These are phyloP conservation scores for Ectropis grisescens DNA, from an alignment of 1,140 invertebrate genomes.

Conservation along the genomic window DNA sequence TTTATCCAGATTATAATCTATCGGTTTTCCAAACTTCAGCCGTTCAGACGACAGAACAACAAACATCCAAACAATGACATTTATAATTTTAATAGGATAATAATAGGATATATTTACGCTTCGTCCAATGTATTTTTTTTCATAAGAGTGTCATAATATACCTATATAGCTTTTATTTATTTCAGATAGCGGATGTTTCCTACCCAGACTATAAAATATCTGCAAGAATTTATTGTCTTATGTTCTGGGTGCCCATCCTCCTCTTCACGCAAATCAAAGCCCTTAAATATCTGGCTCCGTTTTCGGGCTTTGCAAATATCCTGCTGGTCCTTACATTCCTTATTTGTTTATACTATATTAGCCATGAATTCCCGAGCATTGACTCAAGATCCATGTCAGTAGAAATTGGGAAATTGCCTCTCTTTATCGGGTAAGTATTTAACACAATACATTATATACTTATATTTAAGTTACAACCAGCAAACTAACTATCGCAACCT, in stretches of 20 bases:
- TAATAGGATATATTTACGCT: too few species aligned
- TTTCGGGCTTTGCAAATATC: slow-evolving; percentile 80
- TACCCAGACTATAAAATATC: slow-evolving; percentile 28
- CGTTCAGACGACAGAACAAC: too few species aligned
- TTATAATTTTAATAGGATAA: too few species aligned
- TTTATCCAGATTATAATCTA: too few species aligned
- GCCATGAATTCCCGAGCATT: slow-evolving; percentile 67
- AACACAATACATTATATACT: not conserved
- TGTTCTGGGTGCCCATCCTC: slow-evolving; percentile 73
- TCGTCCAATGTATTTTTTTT: too few species aligned
- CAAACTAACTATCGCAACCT: too few species aligned
- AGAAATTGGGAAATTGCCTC: slow-evolving; percentile 66
- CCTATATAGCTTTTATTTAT: slow-evolving; percentile 9
- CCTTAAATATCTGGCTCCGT: slow-evolving; percentile 81
- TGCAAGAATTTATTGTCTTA: slow-evolving; percentile 70
- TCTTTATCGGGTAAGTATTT: slow-evolving; percentile 73
- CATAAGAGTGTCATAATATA: too few species aligned
- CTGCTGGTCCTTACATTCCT: slow-evolving; percentile 77
- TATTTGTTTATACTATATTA: slow-evolving; percentile 83
- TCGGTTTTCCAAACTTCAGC: too few species aligned
- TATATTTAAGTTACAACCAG: slow-evolving; percentile 2
- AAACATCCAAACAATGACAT: too few species aligned
- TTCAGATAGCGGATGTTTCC: slow-evolving; percentile 72
- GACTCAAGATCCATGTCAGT: slow-evolving; percentile 65
- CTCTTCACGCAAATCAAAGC: slow-evolving; percentile 76